These are phyloP conservation scores for Lydus trimaculatus DNA, from an alignment of 2,888 invertebrate genomes.

Conservation along the genomic window DNA sequence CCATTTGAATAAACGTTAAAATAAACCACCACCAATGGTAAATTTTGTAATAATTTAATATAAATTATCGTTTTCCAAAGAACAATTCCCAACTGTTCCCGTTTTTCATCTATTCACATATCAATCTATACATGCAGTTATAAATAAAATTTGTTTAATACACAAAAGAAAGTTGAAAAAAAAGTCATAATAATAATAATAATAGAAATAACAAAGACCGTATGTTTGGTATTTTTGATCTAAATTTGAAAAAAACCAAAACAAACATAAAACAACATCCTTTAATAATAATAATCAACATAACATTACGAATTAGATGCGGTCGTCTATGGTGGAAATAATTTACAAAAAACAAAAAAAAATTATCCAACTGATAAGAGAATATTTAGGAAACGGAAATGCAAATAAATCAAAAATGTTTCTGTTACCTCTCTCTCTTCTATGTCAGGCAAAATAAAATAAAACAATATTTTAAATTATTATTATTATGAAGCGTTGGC, in stretches of 20 bases:
- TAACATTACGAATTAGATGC: neutral
- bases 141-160: slow-evolving; percentile 7
- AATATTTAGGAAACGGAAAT: neutral
- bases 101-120: neutral
- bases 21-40: neutral
- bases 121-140: neutral
- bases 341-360: no score
- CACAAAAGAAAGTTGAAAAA: neutral
- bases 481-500: neutral
- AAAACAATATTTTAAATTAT: neutral
- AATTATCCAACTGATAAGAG: neutral
- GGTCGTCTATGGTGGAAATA: neutral
- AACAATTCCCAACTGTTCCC: slow-evolving; percentile 8
- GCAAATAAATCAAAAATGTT: neutral
- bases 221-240: neutral
- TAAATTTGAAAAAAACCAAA: neutral
- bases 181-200: neutral
- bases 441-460: neutral
- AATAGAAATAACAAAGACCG: neutral
- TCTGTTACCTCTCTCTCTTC: neutral
- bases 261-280: neutral
- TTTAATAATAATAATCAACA: neutral
- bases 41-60: neutral
- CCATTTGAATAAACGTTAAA: neutral
- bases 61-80: neutral